phyloP scores from a whole-genome alignment of 1,140 invertebrate genomes.

The Microvelia longipes region DNA sequence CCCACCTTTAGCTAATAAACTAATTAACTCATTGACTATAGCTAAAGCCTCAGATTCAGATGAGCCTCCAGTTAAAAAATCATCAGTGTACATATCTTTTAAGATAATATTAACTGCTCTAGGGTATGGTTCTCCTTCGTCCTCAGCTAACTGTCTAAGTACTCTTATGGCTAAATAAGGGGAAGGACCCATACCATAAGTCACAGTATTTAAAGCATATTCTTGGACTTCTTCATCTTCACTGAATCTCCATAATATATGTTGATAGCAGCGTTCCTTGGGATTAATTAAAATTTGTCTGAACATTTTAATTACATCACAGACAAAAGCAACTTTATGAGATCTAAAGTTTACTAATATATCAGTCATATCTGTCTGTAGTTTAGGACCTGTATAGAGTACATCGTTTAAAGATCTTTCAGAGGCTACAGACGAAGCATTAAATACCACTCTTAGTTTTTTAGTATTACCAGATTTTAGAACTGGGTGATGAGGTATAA shows the following conservation, averaged over 20 bases:
- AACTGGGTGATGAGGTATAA: too few species aligned
- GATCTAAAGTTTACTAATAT: not conserved
- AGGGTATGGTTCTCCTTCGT: constrained; percentile 21
- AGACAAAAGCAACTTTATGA: not conserved
- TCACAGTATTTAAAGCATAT: constrained; percentile 26
- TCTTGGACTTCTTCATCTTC: constrained; percentile 12
- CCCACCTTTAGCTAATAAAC: constrained; percentile 12
- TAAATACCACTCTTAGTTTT: too few species aligned
- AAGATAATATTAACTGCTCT: constrained; percentile 20
- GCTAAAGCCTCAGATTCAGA: constrained; percentile 13
- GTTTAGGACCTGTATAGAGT: too few species aligned
- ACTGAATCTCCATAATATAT: constrained; percentile 20
- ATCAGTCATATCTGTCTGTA: too few species aligned
- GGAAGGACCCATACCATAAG: constrained; percentile 25
- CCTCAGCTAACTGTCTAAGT: constrained; percentile 25
- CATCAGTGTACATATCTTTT: constrained; percentile 33
- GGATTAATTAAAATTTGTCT: not conserved
- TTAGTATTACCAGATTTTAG: too few species aligned
- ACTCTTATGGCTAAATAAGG: constrained; percentile 25
- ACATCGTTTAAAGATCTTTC: too few species aligned
- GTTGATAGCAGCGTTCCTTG: not conserved
- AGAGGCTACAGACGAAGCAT: too few species aligned
- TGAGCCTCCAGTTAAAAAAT: constrained; percentile 27
- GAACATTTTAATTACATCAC: not conserved
- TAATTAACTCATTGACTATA: constrained; percentile 11